These are phyloP conservation scores for Andrena trimmerana DNA, from an alignment of 2,888 invertebrate genomes.

Conservation along the genomic window DNA sequence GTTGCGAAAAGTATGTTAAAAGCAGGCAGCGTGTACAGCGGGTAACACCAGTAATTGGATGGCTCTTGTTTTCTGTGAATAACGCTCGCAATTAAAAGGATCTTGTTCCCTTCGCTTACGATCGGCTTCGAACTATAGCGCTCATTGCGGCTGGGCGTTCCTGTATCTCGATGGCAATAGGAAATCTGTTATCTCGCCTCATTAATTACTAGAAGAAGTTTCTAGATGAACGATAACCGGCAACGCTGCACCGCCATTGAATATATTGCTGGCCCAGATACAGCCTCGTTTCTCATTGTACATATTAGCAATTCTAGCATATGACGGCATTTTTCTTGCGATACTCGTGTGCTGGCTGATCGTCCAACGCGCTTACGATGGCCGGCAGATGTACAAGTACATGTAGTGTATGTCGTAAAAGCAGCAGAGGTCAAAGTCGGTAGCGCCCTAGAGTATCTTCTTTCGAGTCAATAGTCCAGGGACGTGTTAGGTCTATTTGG, in stretches of 20 bases:
- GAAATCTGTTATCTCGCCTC: slow-evolving; percentile 51
- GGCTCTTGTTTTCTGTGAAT: slow-evolving; percentile 13
- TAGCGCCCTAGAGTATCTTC: no score
- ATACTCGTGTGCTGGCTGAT: slow-evolving; percentile 12
- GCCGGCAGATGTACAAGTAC: no score
- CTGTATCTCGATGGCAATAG: slow-evolving; percentile 17
- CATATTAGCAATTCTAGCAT: slow-evolving; percentile 59
- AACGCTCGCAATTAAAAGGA: slow-evolving; percentile 27
- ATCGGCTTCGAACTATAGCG: neutral
- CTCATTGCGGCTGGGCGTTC: neutral
- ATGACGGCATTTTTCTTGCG: slow-evolving; percentile 51
- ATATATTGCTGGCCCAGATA: slow-evolving; percentile 57
- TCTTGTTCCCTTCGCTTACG: slow-evolving; percentile 3
- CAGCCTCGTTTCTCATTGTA: slow-evolving; percentile 11
- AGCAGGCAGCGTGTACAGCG: neutral
- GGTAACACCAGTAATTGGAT: neutral
- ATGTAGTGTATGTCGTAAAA: no score
- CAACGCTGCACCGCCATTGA: slow-evolving; percentile 27
- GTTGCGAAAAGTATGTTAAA: neutral
- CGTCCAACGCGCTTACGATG: slow-evolving; percentile 26
- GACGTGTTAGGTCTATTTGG: no score
- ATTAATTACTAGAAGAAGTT: slow-evolving; percentile 57
- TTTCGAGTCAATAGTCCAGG: no score
- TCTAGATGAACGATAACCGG: slow-evolving; percentile 51
- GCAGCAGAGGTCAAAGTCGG: no score